Conservation (phyloP, 2,888 invertebrate genomes). For the Bellardia pandia region DNA sequence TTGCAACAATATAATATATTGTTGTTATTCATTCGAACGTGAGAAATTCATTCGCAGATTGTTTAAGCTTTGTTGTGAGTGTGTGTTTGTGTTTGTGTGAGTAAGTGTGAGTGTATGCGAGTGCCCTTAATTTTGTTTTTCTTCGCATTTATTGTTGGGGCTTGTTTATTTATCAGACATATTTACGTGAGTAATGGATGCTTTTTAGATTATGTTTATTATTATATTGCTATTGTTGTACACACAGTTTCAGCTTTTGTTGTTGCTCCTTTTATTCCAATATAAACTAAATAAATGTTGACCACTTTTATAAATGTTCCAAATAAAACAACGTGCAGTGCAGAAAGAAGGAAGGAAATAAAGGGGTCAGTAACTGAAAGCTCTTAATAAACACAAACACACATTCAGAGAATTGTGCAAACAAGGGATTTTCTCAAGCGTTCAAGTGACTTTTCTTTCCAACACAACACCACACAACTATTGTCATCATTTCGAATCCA, state of each 20-base stretch:
- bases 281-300: conserved; percentile 61
- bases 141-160: conserved; percentile 32
- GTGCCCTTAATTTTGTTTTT: conserved; percentile 38
- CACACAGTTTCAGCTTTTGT: background rate
- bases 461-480: background rate
- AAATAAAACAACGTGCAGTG: conserved; percentile 2
- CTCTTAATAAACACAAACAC: conserved; percentile 45
- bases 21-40: conserved; percentile 8
- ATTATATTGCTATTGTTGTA: conserved; percentile 58
- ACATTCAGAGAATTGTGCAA: conserved; percentile 44
- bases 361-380: conserved; percentile 60
- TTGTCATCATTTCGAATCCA: conserved; percentile 58
- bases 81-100: no score
- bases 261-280: conserved; percentile 28
- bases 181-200: conserved; percentile 71
- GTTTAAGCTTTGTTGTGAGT: background rate
- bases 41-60: conserved; percentile 7
- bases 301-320: conserved; percentile 59
- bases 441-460: conserved; percentile 53
- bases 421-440: conserved; percentile 39
- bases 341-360: conserved; percentile 18
- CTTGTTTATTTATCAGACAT: conserved; percentile 57
- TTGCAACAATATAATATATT: conserved; percentile 16
- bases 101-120: background rate
- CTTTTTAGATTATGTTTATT: conserved; percentile 69